A percentile compares a stretch with the other conserved stretches of the same genome.
Evolutionary conservation across 1,140 invertebrate genomes (phyloP).

Genomic region (Megalonaias nervosa): DNA sequence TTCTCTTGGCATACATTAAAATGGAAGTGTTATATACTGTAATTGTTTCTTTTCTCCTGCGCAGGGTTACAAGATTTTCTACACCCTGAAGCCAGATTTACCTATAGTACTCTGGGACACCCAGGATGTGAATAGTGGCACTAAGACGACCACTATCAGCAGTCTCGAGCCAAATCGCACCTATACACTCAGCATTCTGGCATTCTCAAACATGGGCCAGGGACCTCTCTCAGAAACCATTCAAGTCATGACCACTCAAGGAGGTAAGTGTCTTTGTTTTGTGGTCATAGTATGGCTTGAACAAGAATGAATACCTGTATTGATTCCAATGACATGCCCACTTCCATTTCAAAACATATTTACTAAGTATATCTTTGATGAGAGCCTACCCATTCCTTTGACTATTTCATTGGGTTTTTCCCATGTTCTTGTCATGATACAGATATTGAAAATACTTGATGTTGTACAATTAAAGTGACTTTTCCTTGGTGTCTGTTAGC

Average conservation of each 20-base stretch:
- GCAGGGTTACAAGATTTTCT: conserved; percentile 98
- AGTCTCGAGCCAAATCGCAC: conserved; percentile 67
- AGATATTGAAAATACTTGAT: too few relatives aligned
- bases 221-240: conserved; percentile 86
- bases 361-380: too few relatives aligned
- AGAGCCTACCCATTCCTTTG: too few relatives aligned
- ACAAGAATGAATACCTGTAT: background rate
- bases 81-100: conserved; percentile 89
- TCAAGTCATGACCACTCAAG: conserved; percentile 97
- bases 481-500: too few relatives aligned
- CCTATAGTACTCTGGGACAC: conserved; percentile 92
- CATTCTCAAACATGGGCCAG: conserved; percentile 68
- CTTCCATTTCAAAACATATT: too few relatives aligned
- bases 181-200: conserved; percentile 69
- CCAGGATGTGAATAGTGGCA: conserved; percentile 72
- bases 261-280: conserved; percentile 74
- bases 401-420: too few relatives aligned
- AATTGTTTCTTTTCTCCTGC: conserved; percentile 36
- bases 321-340: too few relatives aligned
- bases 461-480: too few relatives aligned
- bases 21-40: background rate
- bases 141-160: conserved; percentile 85
- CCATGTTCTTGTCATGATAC: too few relatives aligned
- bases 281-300: conserved; percentile 2
- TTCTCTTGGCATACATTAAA: too few relatives aligned